Base-by-base conservation (phyloP, 2,888 invertebrate genomes). In the Tipula confusa region DNA sequence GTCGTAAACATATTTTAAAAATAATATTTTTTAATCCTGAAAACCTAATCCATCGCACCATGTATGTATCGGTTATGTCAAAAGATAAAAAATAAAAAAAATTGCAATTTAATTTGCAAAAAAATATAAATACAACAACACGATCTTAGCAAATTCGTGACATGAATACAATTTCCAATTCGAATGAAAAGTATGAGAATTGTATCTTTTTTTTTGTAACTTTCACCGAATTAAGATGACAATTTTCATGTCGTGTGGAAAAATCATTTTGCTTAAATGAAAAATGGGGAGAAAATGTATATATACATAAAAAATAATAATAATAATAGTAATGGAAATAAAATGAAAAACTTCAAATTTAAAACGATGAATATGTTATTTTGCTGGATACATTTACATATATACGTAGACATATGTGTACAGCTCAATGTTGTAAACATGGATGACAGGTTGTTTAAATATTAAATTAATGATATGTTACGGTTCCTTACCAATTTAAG, bases 221-320 rank as follows among this genome's bases (percentile, higher is more conserved):
- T 18, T 43, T 64, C 64, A 24, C 64, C 64, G 64, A 64, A 64
- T 64, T 64, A 64, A 64, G 64, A 64, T 64, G 64, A 64, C 64
- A 64, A 64, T 64, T 64, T 64, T 64, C 64, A 64, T 64, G 64
- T 64, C 64, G 64, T 64, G 64, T 64, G 64, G 64, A 64, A 64
- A 64, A 64, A 64, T 64, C 64, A 64, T 64, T 64, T 64, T 64
- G 24, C 24, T 64, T 64, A 64, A 64, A 64, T 64, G 64, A 64
- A 64, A 64, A 64, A 64, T 64, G 64, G 64, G 24, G n/a, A n/a
- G n/a, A n/a, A n/a, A n/a, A n/a, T n/a, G n/a, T n/a, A n/a, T n/a
- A n/a, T n/a, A n/a, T n/a, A n/a, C n/a, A n/a, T n/a, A n/a, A n/a
- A n/a, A n/a, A 64, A 64, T 2, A 64, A 64, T 64, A 64, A 24